Evolutionary conservation across 2,888 invertebrate genomes (phyloP).

Genomic region (Protodeltote pygarga): DNA sequence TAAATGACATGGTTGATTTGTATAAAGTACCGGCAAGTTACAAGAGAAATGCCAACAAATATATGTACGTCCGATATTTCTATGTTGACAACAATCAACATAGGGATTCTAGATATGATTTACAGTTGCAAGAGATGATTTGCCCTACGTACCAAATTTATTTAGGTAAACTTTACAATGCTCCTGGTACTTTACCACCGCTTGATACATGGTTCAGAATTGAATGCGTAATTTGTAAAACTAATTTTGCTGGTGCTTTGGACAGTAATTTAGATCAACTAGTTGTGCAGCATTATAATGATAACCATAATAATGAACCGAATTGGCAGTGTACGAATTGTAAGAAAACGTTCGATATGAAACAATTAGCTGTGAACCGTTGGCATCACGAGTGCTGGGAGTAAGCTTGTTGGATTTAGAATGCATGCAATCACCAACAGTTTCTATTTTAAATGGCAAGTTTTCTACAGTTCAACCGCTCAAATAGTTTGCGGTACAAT

Average conservation of each 20-base stretch:
- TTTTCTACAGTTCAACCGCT: too few relatives aligned
- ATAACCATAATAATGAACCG: constrained; percentile 55
- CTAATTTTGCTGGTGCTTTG: constrained; percentile 34
- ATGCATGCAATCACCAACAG: too few relatives aligned
- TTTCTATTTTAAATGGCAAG: too few relatives aligned
- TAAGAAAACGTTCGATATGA: constrained; percentile 42
- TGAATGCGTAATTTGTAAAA: constrained; percentile 59
- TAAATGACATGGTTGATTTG: constrained; percentile 4
- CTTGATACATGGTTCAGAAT: constrained; percentile 51
- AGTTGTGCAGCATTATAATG: constrained; percentile 58
- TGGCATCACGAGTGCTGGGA: constrained; percentile 62
- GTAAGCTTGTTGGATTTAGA: too few relatives aligned
- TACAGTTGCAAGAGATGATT: constrained; percentile 65
- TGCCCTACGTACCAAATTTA: constrained; percentile 49
- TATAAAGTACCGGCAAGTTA: constrained; percentile 42
- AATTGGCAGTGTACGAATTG: constrained; percentile 66
- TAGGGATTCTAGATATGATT: constrained; percentile 49
- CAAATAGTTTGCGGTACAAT: too few relatives aligned
- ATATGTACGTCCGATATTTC: constrained; percentile 65
- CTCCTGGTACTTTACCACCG: neutral
- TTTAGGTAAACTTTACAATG: constrained; percentile 29
- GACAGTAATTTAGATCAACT: constrained; percentile 2
- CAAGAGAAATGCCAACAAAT: constrained; percentile 47
- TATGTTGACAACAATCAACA: constrained; percentile 43
- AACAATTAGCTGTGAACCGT: constrained; percentile 41